Evolutionary conservation across 2,113 vertebrate genomes (phyloP), one percentile per base, ranked within the genome.

Genomic region (Cyanocitta stelleri): DNA sequence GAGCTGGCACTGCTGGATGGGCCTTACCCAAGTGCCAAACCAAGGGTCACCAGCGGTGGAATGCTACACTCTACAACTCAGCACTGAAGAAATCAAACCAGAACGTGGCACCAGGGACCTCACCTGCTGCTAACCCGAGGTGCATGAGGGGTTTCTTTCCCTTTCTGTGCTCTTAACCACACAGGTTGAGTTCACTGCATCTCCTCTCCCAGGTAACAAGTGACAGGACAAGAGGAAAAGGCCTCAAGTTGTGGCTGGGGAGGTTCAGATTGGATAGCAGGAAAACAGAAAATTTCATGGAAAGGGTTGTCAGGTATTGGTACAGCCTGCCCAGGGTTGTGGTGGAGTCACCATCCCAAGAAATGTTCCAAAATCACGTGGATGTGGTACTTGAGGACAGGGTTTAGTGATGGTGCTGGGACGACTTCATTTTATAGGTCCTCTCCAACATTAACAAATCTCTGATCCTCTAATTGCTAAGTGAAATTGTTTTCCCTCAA

Each of bases 181-280:
- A 35, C 0, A 27, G 1, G 5, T 77, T 0, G 2, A 79, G 32
- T 7, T 71, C 51, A 33, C 9, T 5, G 35, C 29, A 43, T 16
- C 27, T 59, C 52, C n/a, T 52, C 52, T 52, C 37, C 18, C 61
- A 33, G 5, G 22, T 51, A 29, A 37, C 14, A 64, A 64, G 13
- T 26, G 24, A 51, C 62, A 76, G 43, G 22, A 58, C 10, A 56
- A 14, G 5, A 37, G 29, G 6, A 52, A 74, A 59, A 52, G 8
- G 16, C 33, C 37, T 44, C 22, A 66, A 22, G 27, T 11, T 66
- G 33, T 37, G 37, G 33, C 22, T 37, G 37, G 26, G 44, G 7
- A 74, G 9, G 17, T 37, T 66, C 46, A 74, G 37, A 51, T 6
- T 15, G 17, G 27, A 1, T 11, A 27, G 19, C 10, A 56, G 18